These are phyloP conservation scores for Hydropotes inermis DNA, from an alignment of 2,113 vertebrate genomes.

Conservation along the genomic window DNA sequence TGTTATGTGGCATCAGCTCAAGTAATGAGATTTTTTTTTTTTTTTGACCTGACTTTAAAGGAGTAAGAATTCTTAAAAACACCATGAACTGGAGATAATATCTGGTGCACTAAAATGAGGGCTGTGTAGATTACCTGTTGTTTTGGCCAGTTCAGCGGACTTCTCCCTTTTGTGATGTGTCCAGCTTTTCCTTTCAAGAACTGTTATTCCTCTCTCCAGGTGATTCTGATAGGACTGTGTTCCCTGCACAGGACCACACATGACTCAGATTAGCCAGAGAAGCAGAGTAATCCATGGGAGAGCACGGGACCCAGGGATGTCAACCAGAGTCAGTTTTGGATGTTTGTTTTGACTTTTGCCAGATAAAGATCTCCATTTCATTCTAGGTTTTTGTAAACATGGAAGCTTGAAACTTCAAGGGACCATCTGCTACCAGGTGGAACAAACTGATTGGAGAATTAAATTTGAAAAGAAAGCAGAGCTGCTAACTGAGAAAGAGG, in stretches of 20 bases:
- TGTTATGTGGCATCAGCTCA: neutral
- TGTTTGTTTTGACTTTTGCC: neutral
- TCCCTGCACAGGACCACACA: neutral
- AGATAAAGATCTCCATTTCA: neutral
- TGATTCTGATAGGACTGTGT: neutral
- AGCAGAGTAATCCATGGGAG: neutral
- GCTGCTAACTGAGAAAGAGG: neutral
- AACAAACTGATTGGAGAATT: neutral
- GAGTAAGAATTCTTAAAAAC: neutral
- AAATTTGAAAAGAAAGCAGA: neutral
- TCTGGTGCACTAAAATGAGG: neutral
- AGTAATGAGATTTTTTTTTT: neutral
- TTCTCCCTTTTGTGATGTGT: neutral
- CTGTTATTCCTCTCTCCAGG: neutral
- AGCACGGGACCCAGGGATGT: neutral
- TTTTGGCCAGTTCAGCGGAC: neutral
- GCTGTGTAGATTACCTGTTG: neutral
- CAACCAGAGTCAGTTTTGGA: neutral
- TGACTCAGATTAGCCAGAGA: neutral
- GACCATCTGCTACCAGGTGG: neutral
- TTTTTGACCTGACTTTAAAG: neutral
- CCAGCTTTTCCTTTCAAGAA: neutral
- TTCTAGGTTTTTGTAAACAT: neutral
- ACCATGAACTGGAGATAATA: neutral
- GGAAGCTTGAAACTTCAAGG: neutral